Evolutionary conservation across 2,888 invertebrate genomes (phyloP), one percentile per base, ranked within the genome.

Genomic region (Cheiracanthium punctorium): DNA sequence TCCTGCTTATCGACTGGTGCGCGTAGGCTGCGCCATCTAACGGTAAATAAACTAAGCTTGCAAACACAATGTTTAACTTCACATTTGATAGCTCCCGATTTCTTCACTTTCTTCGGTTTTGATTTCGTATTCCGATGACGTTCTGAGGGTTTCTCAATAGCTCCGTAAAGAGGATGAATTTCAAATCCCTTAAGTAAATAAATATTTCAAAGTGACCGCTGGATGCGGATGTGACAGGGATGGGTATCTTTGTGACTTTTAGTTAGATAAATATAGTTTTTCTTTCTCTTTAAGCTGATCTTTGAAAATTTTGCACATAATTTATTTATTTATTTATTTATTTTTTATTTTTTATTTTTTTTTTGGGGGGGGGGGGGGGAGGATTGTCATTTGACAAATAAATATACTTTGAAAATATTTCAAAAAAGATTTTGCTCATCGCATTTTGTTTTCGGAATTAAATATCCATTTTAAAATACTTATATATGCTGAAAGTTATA

Each of bases 1-100:
- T n/a, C n/a, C 69, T 69, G 69, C 33, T 69, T 69, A 33, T 69
- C 69, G 69, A 33, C 33, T 69, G 17, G 12, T 24, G 69, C 20
- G 69, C 69, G 32, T 33, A 20, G 0, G 69, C n/a, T 33, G 69
- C 69, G 33, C 33, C 33, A 8, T n/a, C 69, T 69, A 20, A 33
- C 20, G 32, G 69, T 20, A 1, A 20, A 69, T 20, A 33, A 69
- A 32, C 1, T 32, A 32, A 33, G 33, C 33, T 30, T 17, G 69
- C 69, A 58, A 58, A 58, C 58, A 58, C 20, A 58, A 58, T 58
- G 58, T 58, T 58, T 58, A 58, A 58, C 24, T 58, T 58, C 58
- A 5, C 58, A 5, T 20, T 2, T 24, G 58, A 58, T 58, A 20
- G 24, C 48, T 58, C 17, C 58, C 14, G n/a, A 17, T 17, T 48